Evolutionary conservation across 1,140 invertebrate species (phyloP).

Genomic region (Tetramorium simillimum): DNA sequence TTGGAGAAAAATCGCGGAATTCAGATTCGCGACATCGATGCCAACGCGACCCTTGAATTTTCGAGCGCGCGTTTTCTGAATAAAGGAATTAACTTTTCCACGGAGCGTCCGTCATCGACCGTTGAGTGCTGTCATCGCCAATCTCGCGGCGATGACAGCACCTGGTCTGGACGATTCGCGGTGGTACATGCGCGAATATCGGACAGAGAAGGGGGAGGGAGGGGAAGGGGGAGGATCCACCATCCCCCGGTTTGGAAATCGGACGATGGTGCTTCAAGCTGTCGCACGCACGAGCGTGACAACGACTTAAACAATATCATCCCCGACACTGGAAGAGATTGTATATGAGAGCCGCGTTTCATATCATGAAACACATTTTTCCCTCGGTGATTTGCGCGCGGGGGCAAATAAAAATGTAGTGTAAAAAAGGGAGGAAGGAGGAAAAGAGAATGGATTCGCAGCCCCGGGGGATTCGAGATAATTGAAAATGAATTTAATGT

Average conservation of each 20-base stretch:
- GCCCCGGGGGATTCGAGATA: background rate
- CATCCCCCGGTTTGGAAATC: slow-evolving; percentile 52
- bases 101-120: background rate
- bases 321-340: background rate
- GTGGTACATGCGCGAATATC: slow-evolving; percentile 44
- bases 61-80: background rate
- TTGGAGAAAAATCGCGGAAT: background rate
- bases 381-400: background rate
- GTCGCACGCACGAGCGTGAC: slow-evolving; percentile 55
- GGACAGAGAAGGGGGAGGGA: background rate
- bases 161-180: slow-evolving; percentile 8
- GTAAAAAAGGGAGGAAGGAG: background rate
- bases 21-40: background rate
- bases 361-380: slow-evolving; percentile 26
- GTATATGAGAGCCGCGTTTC: background rate
- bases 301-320: slow-evolving; percentile 51
- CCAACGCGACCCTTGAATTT: background rate
- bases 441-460: background rate
- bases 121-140: slow-evolving; percentile 41
- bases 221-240: background rate
- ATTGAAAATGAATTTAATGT: slow-evolving; percentile 11
- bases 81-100: slow-evolving; percentile 35
- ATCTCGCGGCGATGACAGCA: background rate
- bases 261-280: slow-evolving; percentile 66
- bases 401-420: background rate